These are phyloP conservation scores for Ophiodon elongatus DNA, from an alignment of 2,113 vertebrate species.

Conservation along the genomic window DNA sequence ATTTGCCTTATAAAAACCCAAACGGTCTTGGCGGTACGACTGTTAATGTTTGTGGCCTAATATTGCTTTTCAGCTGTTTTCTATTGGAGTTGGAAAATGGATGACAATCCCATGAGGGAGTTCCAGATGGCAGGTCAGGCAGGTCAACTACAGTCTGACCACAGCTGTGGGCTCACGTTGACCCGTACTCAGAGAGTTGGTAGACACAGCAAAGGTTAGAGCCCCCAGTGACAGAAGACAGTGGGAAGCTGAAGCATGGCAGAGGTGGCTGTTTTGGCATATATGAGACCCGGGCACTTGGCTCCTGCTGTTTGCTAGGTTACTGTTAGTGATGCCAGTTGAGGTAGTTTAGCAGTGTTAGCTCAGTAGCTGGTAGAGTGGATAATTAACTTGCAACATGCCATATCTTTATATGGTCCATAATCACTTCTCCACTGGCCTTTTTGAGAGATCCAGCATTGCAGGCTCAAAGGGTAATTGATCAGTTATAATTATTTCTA, in stretches of 20 bases:
- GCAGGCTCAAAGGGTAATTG: not conserved
- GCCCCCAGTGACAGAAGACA: conserved; percentile 8
- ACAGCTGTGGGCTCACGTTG: not conserved
- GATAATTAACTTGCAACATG: not conserved
- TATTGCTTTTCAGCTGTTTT: conserved; percentile 5
- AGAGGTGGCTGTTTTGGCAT: not conserved
- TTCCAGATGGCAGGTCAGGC: conserved; percentile 32
- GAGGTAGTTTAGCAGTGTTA: not conserved
- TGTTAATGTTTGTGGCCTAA: not conserved
- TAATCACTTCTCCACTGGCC: conserved; percentile 1
- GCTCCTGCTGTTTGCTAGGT: not conserved
- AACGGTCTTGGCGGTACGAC: not conserved
- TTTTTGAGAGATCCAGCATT: not conserved
- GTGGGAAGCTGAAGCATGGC: not conserved
- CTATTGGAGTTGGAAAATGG: conserved; percentile 5
- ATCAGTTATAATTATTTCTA: not conserved
- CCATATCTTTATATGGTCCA: not conserved
- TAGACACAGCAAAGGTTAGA: conserved; percentile 28
- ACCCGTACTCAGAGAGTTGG: conserved; percentile 9
- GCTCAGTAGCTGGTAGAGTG: not conserved
- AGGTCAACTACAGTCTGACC: conserved; percentile 23
- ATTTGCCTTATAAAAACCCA: not conserved
- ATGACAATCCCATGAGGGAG: conserved; percentile 6
- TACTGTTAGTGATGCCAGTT: not conserved
- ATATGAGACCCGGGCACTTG: not conserved